These are phyloP conservation scores for Muntiacus muntjak DNA, from an alignment of 2,113 vertebrate genomes.

Conservation along the genomic window DNA sequence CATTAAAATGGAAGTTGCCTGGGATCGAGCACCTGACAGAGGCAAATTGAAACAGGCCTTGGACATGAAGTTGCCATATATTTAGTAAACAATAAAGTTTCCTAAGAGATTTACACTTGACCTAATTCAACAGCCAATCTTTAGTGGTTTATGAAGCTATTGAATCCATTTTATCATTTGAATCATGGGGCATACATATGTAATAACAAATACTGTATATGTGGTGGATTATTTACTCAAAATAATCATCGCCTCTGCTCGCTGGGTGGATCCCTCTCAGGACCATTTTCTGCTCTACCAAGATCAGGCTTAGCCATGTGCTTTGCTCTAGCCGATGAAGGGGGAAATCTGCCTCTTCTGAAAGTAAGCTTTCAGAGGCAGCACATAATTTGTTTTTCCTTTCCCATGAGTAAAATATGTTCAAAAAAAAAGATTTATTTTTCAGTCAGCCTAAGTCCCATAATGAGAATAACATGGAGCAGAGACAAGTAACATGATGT, in stretches of 20 bases:
- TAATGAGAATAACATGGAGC: not conserved
- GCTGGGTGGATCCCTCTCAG: not conserved
- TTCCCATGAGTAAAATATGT: not conserved
- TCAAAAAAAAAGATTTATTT: not conserved
- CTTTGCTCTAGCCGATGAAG: not conserved
- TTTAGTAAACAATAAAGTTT: not conserved
- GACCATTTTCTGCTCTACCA: not conserved
- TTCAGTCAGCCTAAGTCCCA: not conserved
- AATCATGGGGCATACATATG: not conserved
- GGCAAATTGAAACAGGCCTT: not conserved
- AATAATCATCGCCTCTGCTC: not conserved
- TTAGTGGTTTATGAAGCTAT: not conserved
- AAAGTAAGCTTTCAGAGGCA: not conserved
- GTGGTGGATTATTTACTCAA: not conserved
- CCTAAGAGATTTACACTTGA: not conserved
- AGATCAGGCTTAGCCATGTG: not conserved
- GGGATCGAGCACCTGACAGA: constrained; percentile 83
- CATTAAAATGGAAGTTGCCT: constrained; percentile 84
- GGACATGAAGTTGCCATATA: not conserved
- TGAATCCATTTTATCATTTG: not conserved
- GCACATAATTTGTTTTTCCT: not conserved
- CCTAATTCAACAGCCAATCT: not conserved
- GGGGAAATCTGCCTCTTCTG: not conserved
- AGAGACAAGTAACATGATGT: not conserved
- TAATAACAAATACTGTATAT: not conserved